phyloP scores from a whole-genome alignment of 2,888 invertebrate genomes.

The Philonicus albiceps region DNA sequence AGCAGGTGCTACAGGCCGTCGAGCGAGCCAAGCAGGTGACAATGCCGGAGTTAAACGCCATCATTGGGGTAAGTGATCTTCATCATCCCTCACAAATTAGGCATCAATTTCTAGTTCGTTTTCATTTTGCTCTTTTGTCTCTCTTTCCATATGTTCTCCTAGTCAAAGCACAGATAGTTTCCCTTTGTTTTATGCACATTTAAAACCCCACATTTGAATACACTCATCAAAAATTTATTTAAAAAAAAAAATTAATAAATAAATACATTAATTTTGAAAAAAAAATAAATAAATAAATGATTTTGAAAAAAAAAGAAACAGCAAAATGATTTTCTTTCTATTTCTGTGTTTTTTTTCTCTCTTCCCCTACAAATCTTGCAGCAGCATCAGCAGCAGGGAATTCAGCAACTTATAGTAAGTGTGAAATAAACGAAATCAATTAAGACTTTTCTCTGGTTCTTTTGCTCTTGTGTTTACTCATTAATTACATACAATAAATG shows the following conservation, averaged over 20 bases:
- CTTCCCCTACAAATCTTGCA: constrained; percentile 63
- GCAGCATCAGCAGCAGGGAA: constrained; percentile 92
- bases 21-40: constrained; percentile 98
- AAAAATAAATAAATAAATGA: neutral
- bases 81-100: neutral
- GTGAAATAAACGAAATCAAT: neutral
- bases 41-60: constrained; percentile 95
- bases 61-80: constrained; percentile 90
- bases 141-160: neutral
- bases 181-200: neutral
- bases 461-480: neutral
- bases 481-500: constrained; percentile 3
- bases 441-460: neutral
- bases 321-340: constrained; percentile 30
- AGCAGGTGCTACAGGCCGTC: constrained; percentile 94
- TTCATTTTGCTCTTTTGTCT: neutral
- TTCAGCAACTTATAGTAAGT: constrained; percentile 93
- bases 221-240: no score
- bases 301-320: neutral
- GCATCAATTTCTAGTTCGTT: neutral
- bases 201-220: neutral
- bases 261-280: neutral
- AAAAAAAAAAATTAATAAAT: neutral
- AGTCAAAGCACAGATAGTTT: neutral
- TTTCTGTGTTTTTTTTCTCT: constrained; percentile 19